Conservation (phyloP, 2,113 vertebrate genomes). For the Melierax canorus region DNA sequence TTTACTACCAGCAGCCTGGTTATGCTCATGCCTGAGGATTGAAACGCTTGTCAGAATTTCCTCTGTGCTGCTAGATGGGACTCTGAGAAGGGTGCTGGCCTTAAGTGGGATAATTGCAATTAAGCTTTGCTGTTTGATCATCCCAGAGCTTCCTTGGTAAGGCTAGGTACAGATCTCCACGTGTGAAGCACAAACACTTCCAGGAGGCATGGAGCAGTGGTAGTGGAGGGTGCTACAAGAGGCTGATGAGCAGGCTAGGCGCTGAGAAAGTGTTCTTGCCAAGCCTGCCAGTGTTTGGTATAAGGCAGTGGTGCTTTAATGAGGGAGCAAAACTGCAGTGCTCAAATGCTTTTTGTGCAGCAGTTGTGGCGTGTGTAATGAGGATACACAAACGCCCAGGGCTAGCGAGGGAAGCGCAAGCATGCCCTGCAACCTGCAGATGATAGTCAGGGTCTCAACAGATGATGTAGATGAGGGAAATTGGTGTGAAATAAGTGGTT, state of each 20-base stretch:
- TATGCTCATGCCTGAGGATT: not conserved
- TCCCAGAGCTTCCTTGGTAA: not conserved
- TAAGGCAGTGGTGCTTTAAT: not conserved
- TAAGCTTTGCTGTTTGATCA: not conserved
- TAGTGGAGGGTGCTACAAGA: not conserved
- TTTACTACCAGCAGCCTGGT: not conserved
- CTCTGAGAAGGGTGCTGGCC: not conserved
- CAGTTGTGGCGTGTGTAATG: fast-evolving
- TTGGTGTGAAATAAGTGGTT: not conserved
- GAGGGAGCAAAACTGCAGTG: not conserved
- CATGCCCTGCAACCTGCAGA: not conserved
- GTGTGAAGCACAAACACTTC: not conserved
- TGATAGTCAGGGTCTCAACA: not conserved
- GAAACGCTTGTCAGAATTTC: not conserved
- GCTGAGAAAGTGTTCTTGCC: not conserved
- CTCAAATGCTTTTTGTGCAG: not conserved
- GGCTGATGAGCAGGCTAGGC: not conserved
- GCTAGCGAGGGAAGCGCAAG: not conserved
- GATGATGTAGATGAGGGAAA: not conserved
- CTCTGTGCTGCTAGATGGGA: not conserved
- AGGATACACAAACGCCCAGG: not conserved
- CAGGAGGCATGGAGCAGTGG: too few species aligned
- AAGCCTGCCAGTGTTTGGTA: not conserved
- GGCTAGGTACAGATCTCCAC: not conserved
- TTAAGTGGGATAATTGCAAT: not conserved